Evolutionary conservation across 2,113 vertebrate species (phyloP).

Genomic region (Microtus pennsylvanicus): DNA sequence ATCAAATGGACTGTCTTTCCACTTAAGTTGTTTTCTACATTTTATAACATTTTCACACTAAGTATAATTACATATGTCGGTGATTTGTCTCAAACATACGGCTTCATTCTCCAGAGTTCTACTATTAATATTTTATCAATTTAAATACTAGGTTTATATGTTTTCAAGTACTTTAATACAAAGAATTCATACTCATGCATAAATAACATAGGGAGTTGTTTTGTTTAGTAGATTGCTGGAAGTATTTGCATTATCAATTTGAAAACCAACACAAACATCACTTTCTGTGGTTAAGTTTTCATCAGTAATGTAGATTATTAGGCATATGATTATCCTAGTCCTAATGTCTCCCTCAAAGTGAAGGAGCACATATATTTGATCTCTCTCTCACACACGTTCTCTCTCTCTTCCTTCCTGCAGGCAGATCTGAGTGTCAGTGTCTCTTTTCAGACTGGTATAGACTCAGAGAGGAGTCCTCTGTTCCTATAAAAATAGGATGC

Average conservation of each 20-base stretch:
- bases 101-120: not conserved
- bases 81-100: not conserved
- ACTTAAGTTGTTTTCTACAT: not conserved
- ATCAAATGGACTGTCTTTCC: not conserved
- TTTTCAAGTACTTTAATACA: not conserved
- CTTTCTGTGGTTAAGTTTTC: not conserved
- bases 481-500: not conserved
- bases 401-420: no score
- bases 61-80: not conserved
- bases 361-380: not conserved
- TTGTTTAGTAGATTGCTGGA: not conserved
- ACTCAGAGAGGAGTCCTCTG: not conserved
- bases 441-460: not conserved
- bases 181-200: not conserved
- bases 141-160: not conserved
- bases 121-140: not conserved
- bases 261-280: not conserved
- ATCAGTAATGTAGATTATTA: not conserved
- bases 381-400: not conserved
- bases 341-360: not conserved
- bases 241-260: not conserved
- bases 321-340: not conserved
- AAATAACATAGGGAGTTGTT: not conserved
- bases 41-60: not conserved
- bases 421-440: not conserved